Evolutionary conservation across 2,888 invertebrate genomes (phyloP), one percentile per base, ranked within the genome.

Genomic region (Podotricha telesiphe): DNA sequence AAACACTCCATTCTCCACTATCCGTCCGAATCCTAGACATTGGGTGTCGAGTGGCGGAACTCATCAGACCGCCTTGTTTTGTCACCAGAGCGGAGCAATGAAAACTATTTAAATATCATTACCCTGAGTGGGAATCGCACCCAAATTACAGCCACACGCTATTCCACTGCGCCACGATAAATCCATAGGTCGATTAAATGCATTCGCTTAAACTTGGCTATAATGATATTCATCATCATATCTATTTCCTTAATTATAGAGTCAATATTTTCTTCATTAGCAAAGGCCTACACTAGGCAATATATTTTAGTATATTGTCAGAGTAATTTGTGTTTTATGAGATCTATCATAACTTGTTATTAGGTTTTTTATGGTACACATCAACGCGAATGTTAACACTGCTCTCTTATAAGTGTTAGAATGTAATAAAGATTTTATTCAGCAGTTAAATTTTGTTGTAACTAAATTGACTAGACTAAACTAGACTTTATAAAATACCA

Each of bases 291-390:
- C 45, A 45, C 42, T 59, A 34, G 11, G 55, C 34, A 5, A 45
- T 59, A 59, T 45, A 45, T 59, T 59, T 59, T 42, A 45, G 45
- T 59, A 59, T 47, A 59, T 22, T 45, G 45, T 59, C 59, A 22
- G 59, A 59, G 59, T 59, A 45, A 59, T 59, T 59, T 59, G 45
- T 59, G 45, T 59, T 45, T 59, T 59, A 59, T 22, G 59, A 42
- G 22, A 59, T 45, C 59, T 59, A 42, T 45, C 59, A 59, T 59
- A 59, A 59, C 59, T 59, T 17, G 28, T 45, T 45, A 59, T 59
- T 59, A 28, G 45, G 59, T 59, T 59, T 59, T 59, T 59, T 59
- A 59, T 59, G 59, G 17, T 59, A 0, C 22, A 59, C 42, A 59
- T 59, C 17, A 59, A 59, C 45, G 42, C 45, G 45, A 59, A 59